Conservation (phyloP, 2,888 invertebrate species). For the Drosophila merina region DNA sequence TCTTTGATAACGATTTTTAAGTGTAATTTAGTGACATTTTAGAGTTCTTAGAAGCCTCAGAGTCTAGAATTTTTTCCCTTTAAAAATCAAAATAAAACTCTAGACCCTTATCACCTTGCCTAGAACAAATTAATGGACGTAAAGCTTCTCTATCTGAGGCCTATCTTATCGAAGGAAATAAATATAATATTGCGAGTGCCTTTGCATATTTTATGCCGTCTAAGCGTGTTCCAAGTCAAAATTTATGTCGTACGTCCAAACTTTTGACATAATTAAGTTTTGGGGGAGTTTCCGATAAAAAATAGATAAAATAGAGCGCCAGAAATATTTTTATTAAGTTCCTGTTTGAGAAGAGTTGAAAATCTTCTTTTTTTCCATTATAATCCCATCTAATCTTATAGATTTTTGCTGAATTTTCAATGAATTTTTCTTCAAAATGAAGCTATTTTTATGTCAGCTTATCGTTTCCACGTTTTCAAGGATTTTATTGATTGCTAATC, state of each 20-base stretch:
- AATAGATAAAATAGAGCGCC: too few species aligned
- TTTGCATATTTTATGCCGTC: slow-evolving; percentile 41
- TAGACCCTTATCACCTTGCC: slow-evolving; percentile 45
- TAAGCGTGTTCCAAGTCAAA: slow-evolving; percentile 22
- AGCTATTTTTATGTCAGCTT: slow-evolving; percentile 19
- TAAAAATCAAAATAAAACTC: slow-evolving; percentile 26
- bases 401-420: neutral
- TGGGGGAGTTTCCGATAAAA: too few species aligned
- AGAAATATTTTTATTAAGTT: too few species aligned
- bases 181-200: slow-evolving; percentile 32
- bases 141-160: neutral
- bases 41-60: too few species aligned
- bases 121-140: slow-evolving; percentile 14
- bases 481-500: slow-evolving; percentile 25
- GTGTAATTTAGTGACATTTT: too few species aligned
- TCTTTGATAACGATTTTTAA: too few species aligned
- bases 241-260: slow-evolving; percentile 19
- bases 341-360: too few species aligned
- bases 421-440: neutral
- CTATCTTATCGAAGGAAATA: slow-evolving; percentile 32
- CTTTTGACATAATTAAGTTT: slow-evolving; percentile 8
- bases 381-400: too few species aligned
- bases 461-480: slow-evolving; percentile 23
- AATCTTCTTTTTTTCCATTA: too few species aligned
- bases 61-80: too few species aligned